Evolutionary conservation across 1,140 invertebrate species (phyloP).

Genomic region (Armadillidium nasatum): DNA sequence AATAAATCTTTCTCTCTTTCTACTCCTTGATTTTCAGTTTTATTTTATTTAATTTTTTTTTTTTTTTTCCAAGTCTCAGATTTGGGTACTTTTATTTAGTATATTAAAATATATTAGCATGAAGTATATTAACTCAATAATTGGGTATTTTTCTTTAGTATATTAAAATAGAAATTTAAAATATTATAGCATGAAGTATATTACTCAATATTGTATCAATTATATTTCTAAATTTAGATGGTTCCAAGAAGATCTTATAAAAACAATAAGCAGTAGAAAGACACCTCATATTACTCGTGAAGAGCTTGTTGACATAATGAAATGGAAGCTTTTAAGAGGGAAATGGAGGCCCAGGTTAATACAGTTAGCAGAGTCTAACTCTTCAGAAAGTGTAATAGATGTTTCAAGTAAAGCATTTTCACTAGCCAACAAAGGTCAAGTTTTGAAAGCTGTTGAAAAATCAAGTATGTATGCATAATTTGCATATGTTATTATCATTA

Average conservation of each 20-base stretch:
- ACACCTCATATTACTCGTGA: constrained; percentile 7
- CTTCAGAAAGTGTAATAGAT: constrained; percentile 11
- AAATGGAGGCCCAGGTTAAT: constrained; percentile 26
- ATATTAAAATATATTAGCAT: no score
- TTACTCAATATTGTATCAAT: background rate
- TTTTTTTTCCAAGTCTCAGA: no score
- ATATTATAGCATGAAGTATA: no score
- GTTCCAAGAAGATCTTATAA: constrained; percentile 18
- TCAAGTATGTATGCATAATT: background rate
- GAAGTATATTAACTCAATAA: no score
- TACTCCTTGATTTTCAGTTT: no score
- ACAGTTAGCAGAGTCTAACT: constrained; percentile 18
- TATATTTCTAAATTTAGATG: constrained; percentile 11
- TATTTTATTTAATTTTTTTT: no score
- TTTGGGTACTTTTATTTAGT: no score
- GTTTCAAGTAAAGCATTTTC: constrained; percentile 13
- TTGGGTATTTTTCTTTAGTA: no score
- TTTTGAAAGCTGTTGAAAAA: background rate
- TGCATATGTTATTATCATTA: no score
- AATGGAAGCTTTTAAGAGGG: constrained; percentile 25
- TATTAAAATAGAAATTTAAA: no score
- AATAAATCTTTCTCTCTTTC: no score
- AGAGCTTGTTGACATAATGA: constrained; percentile 25
- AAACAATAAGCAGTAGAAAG: background rate
- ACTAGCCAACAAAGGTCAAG: constrained; percentile 8